phyloP scores from a whole-genome alignment of 1,140 invertebrate species.

The Heliothis subflexa region DNA sequence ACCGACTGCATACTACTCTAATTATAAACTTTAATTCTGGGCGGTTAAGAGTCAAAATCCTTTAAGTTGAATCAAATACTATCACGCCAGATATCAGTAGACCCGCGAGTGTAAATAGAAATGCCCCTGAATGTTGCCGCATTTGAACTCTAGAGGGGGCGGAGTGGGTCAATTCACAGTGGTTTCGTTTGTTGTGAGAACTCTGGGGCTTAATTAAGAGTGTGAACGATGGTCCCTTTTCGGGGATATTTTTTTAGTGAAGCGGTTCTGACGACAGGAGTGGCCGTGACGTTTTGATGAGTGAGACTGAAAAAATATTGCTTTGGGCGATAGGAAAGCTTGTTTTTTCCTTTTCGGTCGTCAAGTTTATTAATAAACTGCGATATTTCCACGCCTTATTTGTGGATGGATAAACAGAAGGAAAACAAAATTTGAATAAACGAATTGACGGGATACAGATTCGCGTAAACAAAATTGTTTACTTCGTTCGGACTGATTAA shows the following conservation, averaged over 20 bases:
- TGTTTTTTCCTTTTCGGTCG: constrained; percentile 34
- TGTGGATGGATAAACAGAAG: constrained; percentile 11
- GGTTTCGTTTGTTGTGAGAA: constrained; percentile 73
- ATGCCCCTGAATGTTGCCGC: constrained; percentile 2
- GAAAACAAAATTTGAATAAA: constrained; percentile 32
- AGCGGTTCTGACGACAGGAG: constrained; percentile 53
- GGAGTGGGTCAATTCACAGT: constrained; percentile 57
- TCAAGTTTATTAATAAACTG: constrained; percentile 30
- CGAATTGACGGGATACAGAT: not conserved
- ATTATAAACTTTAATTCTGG: constrained; percentile 39
- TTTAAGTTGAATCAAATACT: not conserved
- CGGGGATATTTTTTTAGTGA: constrained; percentile 55
- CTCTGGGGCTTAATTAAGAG: constrained; percentile 80
- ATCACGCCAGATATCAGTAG: constrained; percentile 52
- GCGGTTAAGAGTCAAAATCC: constrained; percentile 50
- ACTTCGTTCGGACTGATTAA: not conserved
- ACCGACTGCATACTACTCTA: constrained; percentile 7
- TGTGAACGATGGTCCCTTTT: constrained; percentile 77
- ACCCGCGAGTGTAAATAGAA: constrained; percentile 48
- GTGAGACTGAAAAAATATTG: constrained; percentile 56
- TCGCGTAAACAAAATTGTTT: constrained; percentile 14
- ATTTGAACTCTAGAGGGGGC: not conserved
- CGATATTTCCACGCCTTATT: constrained; percentile 29
- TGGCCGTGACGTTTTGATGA: constrained; percentile 62
- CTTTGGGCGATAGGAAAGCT: constrained; percentile 38